A percentile compares a stretch with the other conserved stretches of the same genome.
Evolutionary conservation across 2,113 vertebrate species (phyloP).

Genomic region (Cathartes aura): DNA sequence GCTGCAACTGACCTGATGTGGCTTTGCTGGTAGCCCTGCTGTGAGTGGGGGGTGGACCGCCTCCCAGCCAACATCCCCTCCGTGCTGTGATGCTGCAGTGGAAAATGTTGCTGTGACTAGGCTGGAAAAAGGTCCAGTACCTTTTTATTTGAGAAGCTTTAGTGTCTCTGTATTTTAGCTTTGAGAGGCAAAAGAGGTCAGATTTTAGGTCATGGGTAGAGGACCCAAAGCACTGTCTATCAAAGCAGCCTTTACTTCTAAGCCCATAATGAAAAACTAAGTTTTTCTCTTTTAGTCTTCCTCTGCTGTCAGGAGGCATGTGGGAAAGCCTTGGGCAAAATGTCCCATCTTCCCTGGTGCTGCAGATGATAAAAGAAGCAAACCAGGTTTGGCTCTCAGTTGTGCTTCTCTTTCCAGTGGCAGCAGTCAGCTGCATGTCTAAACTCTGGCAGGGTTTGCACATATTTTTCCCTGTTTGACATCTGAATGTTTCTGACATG

Average conservation of each 20-base stretch:
- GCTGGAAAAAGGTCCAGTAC: fast-evolving
- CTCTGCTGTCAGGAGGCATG: not conserved
- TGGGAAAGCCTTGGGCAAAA: not conserved
- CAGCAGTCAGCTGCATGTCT: constrained; percentile 11
- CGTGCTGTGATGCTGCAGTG: not conserved
- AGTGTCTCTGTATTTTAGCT: not conserved
- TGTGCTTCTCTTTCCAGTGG: not conserved
- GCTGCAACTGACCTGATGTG: not conserved
- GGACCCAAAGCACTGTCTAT: not conserved
- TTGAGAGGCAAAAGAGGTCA: not conserved
- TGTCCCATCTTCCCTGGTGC: not conserved
- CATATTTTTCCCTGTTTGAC: not conserved
- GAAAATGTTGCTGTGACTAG: not conserved
- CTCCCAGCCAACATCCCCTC: not conserved
- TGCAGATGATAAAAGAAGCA: not conserved
- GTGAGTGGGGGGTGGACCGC: no score
- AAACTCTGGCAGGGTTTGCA: not conserved
- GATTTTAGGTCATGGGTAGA: not conserved
- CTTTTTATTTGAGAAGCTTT: not conserved
- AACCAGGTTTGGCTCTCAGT: not conserved
- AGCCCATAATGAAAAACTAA: not conserved
- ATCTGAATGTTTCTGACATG: not conserved
- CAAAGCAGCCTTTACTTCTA: not conserved
- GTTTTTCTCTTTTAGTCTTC: not conserved
- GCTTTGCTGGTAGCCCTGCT: not conserved